phyloP scores from a whole-genome alignment of 2,888 invertebrate species.

The Drosophila birchii region DNA sequence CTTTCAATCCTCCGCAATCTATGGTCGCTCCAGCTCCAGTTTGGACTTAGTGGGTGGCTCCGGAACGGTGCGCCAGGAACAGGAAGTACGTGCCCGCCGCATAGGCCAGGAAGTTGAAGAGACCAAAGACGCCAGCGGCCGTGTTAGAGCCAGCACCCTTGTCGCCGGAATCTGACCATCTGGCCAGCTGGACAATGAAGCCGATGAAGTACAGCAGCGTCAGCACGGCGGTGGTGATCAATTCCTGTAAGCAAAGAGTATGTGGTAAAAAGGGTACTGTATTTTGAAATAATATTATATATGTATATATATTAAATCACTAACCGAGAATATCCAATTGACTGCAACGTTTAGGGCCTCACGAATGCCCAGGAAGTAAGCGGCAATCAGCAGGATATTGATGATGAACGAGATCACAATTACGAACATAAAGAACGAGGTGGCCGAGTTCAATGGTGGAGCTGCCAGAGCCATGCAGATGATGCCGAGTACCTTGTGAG shows the following conservation, averaged over 20 bases:
- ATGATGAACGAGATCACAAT: conserved; percentile 92
- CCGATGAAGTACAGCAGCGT: conserved; percentile 91
- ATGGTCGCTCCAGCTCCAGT: neutral
- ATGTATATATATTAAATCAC: conserved; percentile 71
- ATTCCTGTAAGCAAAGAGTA: conserved; percentile 88
- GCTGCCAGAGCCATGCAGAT: conserved; percentile 93
- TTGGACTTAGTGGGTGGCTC: conserved; percentile 75
- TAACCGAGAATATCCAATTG: conserved; percentile 93
- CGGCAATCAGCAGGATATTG: conserved; percentile 92
- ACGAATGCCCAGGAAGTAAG: conserved; percentile 91
- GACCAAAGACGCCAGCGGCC: conserved; percentile 93
- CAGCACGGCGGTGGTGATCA: conserved; percentile 90
- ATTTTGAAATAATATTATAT: too few species aligned
- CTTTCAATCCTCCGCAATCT: neutral
- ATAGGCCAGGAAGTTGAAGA: conserved; percentile 92
- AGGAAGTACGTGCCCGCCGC: conserved; percentile 91
- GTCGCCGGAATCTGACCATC: conserved; percentile 85
- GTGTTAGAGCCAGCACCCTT: conserved; percentile 87
- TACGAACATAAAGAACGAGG: conserved; percentile 94
- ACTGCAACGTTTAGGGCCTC: conserved; percentile 92
- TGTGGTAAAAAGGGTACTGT: neutral
- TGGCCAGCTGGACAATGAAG: conserved; percentile 91
- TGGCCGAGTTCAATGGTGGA: conserved; percentile 87
- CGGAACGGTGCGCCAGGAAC: conserved; percentile 89
- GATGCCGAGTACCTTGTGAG: conserved; percentile 91